These are phyloP conservation scores for Dufourea novaeangliae DNA, from an alignment of 1,140 invertebrate genomes.

Conservation along the genomic window DNA sequence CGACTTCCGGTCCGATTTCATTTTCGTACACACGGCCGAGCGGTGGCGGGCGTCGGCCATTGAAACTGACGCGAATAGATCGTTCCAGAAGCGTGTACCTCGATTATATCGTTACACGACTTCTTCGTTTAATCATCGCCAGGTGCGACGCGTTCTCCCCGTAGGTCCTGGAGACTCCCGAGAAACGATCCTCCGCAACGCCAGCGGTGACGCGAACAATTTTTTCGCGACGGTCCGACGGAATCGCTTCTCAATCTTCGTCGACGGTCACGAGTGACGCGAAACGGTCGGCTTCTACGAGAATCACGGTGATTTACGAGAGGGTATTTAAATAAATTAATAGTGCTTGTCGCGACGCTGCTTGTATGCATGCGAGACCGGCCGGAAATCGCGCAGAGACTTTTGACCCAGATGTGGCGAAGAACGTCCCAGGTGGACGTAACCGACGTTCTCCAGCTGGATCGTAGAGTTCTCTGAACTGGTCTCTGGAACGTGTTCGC, in stretches of 20 bases:
- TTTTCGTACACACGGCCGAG: not conserved
- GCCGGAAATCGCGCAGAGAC: slow-evolving; percentile 12
- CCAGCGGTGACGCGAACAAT: not conserved
- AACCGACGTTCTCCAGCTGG: slow-evolving; percentile 18
- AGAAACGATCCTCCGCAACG: not conserved
- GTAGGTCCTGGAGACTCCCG: too few relatives aligned
- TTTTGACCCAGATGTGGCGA: slow-evolving; percentile 36
- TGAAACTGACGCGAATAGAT: not conserved
- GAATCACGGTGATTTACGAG: slow-evolving; percentile 53
- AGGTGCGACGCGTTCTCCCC: not conserved
- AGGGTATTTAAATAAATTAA: slow-evolving; percentile 46
- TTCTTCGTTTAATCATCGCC: not conserved
- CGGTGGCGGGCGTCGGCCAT: not conserved
- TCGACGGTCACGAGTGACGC: slow-evolving; percentile 23
- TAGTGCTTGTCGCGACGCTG: not conserved
- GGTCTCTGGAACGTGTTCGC: slow-evolving; percentile 52
- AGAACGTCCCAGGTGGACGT: slow-evolving; percentile 36
- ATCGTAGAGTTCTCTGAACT: not conserved
- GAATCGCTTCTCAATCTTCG: slow-evolving; percentile 48
- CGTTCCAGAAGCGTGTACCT: not conserved
- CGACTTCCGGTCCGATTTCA: not conserved
- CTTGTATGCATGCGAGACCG: slow-evolving; percentile 46
- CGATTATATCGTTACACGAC: not conserved
- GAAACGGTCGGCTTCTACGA: not conserved
- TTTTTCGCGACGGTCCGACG: not conserved